These are phyloP conservation scores for Drosophila teissieri DNA, from an alignment of 1,140 invertebrate genomes.

Conservation along the genomic window DNA sequence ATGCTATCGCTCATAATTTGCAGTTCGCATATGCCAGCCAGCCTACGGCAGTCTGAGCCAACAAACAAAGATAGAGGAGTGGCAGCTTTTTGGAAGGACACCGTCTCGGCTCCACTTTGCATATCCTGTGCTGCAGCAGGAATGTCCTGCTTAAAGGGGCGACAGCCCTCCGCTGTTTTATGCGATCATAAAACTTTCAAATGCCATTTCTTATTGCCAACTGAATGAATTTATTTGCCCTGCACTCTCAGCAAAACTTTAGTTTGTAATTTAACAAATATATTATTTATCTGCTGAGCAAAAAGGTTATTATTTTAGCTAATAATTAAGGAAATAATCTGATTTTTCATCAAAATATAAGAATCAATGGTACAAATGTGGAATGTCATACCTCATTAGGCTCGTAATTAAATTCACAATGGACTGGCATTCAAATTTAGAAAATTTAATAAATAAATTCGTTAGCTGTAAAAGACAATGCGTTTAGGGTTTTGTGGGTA, in stretches of 20 bases:
- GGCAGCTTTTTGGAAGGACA: slow-evolving; percentile 3
- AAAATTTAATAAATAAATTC: neutral
- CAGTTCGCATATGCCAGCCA: slow-evolving; percentile 67
- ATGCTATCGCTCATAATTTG: slow-evolving; percentile 77
- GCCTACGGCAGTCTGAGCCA: slow-evolving; percentile 48
- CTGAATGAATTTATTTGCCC: slow-evolving; percentile 45
- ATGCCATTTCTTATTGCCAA: slow-evolving; percentile 50
- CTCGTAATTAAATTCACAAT: too few species aligned
- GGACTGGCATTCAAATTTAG: too few species aligned
- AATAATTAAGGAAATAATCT: too few species aligned
- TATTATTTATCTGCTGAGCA: too few species aligned
- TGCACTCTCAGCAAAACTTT: neutral
- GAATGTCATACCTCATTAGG: too few species aligned
- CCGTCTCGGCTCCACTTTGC: slow-evolving; percentile 64
- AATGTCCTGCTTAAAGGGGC: slow-evolving; percentile 13
- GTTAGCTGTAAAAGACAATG: too few species aligned
- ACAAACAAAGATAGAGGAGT: slow-evolving; percentile 36
- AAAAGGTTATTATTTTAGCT: too few species aligned
- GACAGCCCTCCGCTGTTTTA: slow-evolving; percentile 38
- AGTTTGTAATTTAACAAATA: too few species aligned
- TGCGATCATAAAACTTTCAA: slow-evolving; percentile 69
- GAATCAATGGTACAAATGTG: too few species aligned
- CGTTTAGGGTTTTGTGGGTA: too few species aligned
- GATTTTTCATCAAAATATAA: too few species aligned
- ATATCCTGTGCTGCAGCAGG: slow-evolving; percentile 51